phyloP scores from a whole-genome alignment of 2,797 vertebrate species.

The Steatocranus sp. region DNA sequence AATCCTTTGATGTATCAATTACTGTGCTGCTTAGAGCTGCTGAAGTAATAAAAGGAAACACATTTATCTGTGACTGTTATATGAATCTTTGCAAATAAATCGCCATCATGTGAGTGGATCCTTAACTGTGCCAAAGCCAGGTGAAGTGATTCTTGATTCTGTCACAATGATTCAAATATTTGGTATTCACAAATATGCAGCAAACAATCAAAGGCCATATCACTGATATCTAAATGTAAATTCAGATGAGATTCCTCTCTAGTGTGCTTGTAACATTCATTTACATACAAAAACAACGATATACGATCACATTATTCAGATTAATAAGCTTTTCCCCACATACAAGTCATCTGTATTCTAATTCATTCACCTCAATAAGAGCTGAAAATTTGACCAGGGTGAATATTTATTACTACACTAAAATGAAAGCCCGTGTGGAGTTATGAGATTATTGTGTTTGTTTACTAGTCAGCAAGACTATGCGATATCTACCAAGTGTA shows the following conservation, averaged over 20 bases:
- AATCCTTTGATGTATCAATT: background rate
- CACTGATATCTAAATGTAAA: slow-evolving; percentile 27
- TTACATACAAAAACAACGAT: slow-evolving; percentile 5
- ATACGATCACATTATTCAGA: background rate
- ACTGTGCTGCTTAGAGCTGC: background rate
- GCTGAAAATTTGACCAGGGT: background rate
- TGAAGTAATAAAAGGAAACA: background rate
- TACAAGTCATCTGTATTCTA: background rate
- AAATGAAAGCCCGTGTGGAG: background rate
- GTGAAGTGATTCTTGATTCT: background rate
- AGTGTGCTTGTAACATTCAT: background rate
- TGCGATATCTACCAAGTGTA: background rate
- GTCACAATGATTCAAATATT: background rate
- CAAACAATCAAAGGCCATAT: background rate
- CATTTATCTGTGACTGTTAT: background rate
- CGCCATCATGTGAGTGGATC: background rate
- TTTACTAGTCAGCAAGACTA: background rate
- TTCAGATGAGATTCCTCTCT: background rate
- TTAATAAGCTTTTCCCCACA: background rate
- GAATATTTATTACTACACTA: background rate
- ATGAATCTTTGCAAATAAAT: background rate
- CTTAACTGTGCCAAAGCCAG: background rate
- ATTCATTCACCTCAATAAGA: slow-evolving; percentile 1
- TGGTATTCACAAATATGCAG: background rate
- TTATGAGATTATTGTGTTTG: background rate